Conservation (phyloP, 1,140 invertebrate species). For the Ditylenchus dipsaci region DNA sequence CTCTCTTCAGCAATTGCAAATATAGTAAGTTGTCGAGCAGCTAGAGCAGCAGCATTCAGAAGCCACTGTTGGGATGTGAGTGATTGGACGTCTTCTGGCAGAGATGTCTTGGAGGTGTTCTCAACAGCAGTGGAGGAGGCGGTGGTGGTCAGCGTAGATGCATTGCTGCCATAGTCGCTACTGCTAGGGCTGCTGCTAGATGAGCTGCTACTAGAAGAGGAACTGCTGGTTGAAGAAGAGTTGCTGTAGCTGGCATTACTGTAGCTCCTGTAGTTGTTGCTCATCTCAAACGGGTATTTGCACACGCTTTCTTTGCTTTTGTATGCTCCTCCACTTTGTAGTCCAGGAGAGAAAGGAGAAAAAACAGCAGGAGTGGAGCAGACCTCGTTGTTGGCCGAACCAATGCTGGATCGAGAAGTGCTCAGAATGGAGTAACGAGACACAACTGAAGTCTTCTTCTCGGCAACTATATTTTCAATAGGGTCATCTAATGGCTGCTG, state of each 20-base stretch:
- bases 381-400: neutral
- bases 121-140: neutral
- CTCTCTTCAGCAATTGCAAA: slow-evolving; percentile 32
- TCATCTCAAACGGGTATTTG: neutral
- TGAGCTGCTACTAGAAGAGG: too few relatives aligned
- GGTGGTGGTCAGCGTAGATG: neutral
- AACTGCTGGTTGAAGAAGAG: neutral
- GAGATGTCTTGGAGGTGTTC: too few relatives aligned
- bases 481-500: slow-evolving; percentile 14
- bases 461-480: neutral
- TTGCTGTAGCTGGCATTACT: neutral
- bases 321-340: too few relatives aligned
- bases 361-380: too few relatives aligned
- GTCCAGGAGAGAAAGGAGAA: too few relatives aligned
- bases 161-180: slow-evolving; percentile 7
- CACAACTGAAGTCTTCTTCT: slow-evolving; percentile 36
- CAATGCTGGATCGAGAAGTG: slow-evolving; percentile 23
- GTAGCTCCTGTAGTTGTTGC: neutral
- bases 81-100: neutral
- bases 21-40: slow-evolving; percentile 23
- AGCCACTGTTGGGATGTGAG: neutral
- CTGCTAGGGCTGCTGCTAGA: neutral
- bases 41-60: neutral
- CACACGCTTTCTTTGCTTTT: neutral
- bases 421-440: slow-evolving; percentile 29